Conservation (phyloP, 2,113 vertebrate genomes). For the Perca fluviatilis region DNA sequence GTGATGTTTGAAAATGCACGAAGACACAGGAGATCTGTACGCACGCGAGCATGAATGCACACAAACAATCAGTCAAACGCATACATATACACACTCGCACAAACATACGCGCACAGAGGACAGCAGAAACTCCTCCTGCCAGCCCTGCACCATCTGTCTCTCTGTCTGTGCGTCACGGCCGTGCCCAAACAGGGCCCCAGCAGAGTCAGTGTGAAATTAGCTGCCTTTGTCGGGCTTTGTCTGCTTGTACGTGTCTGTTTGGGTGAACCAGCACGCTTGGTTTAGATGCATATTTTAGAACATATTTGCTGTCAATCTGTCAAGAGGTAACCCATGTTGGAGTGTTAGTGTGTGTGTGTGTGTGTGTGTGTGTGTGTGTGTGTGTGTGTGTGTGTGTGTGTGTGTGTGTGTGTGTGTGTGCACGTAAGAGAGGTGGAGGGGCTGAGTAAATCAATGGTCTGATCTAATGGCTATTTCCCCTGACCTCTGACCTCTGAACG, state of each 20-base stretch:
- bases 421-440: constrained; percentile 16
- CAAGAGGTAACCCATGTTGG: constrained; percentile 64
- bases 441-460: constrained; percentile 50
- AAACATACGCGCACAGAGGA: constrained; percentile 58
- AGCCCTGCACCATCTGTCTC: constrained; percentile 84
- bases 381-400: constrained; percentile 24
- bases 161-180: constrained; percentile 83
- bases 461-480: constrained; percentile 65
- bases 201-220: constrained; percentile 83
- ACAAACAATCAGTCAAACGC: constrained; percentile 57
- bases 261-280: constrained; percentile 71
- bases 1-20: constrained; percentile 72
- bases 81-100: constrained; percentile 39
- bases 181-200: constrained; percentile 81
- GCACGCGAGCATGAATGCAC: constrained; percentile 33
- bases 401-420: constrained; percentile 19
- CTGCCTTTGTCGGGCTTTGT: constrained; percentile 83
- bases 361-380: constrained; percentile 11
- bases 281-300: constrained; percentile 76
- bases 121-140: constrained; percentile 80
- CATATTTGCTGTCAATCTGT: constrained; percentile 78
- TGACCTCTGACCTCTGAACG: constrained; percentile 73
- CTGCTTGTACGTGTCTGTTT: constrained; percentile 79
- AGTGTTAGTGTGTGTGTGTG: constrained; percentile 17
- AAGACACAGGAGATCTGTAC: constrained; percentile 59